Evolutionary conservation across 2,113 vertebrate genomes (phyloP).

Genomic region (Colossoma macropomum): DNA sequence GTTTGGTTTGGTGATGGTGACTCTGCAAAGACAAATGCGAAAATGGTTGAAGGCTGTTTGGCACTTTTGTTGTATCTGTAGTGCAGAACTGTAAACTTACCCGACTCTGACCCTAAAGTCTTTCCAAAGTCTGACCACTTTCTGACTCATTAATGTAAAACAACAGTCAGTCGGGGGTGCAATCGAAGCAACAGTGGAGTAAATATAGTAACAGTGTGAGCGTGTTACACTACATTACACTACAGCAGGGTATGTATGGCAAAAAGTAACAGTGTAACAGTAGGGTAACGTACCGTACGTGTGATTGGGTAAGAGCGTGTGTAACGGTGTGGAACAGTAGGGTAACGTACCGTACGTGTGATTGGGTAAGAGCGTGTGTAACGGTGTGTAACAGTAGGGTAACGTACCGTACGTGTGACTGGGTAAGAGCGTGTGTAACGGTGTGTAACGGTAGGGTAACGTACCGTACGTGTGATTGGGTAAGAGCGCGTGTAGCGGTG

Average conservation of each 20-base stretch:
- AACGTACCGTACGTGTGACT: too few relatives aligned
- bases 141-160: not conserved
- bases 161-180: too few relatives aligned
- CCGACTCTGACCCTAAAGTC: too few relatives aligned
- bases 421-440: not conserved
- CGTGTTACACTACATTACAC: not conserved
- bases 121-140: too few relatives aligned
- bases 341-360: too few relatives aligned
- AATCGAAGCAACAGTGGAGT: too few relatives aligned
- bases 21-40: not conserved
- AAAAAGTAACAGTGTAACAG: not conserved
- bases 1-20: not conserved
- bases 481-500: too few relatives aligned
- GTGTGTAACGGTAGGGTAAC: not conserved
- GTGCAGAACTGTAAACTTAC: too few relatives aligned
- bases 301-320: not conserved
- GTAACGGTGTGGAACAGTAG: not conserved
- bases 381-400: not conserved
- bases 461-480: too few relatives aligned
- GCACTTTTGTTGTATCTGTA: too few relatives aligned
- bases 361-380: not conserved
- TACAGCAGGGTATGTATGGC: not conserved
- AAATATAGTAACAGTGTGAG: not conserved
- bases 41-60: too few relatives aligned
- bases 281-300: too few relatives aligned